Base-by-base conservation (phyloP, 2,797 vertebrate species). In the Anguilla megastoma region DNA sequence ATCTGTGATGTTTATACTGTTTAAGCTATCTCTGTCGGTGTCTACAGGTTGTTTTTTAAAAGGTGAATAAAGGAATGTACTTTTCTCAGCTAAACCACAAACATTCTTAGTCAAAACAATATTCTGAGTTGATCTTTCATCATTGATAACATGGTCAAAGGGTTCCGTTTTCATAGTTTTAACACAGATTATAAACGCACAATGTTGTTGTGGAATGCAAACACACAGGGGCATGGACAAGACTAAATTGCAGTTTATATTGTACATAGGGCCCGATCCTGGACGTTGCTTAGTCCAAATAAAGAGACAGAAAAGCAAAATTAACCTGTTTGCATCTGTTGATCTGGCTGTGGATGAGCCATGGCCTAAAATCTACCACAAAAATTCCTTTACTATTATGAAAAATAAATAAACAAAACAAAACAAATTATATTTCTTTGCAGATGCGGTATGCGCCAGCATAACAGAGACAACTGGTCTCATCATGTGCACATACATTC, bases 41-140 rank as follows among this genome's bases (percentile, higher is more conserved):
- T 80, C 76, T 48, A 80, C 76, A 80, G 76, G 76, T 45, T 80
- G 76, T 80, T 80, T 80, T 80, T 80, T 18, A 80, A 45, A 80
- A 80, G 76, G 76, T 48, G 76, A 80, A 80, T 80, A 80, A 80
- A 80, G 16, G 36, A 80, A 80, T 80, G 36, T 80, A 80, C 33
- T 80, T 80, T 80, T 33, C 33, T 21, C 36, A 80, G 76, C 63
- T 12, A 80, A 80, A 80, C 76, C 76, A 80, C 76, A 80, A 80
- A 80, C 76, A 80, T 80, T 45, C 16, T 80, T 45, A 80, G 76
- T 80, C 76, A 80, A 80, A 80, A 80, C 76, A 80, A 36, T 5
- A 80, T 80, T 80, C 18, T 80, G 76, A 36, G 76, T 80, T 80
- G 76, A 80, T 80, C 76, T 41, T 80, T 80, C 36, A 14, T 80